phyloP scores from a whole-genome alignment of 2,888 invertebrate genomes.

The Graphium colonna region DNA sequence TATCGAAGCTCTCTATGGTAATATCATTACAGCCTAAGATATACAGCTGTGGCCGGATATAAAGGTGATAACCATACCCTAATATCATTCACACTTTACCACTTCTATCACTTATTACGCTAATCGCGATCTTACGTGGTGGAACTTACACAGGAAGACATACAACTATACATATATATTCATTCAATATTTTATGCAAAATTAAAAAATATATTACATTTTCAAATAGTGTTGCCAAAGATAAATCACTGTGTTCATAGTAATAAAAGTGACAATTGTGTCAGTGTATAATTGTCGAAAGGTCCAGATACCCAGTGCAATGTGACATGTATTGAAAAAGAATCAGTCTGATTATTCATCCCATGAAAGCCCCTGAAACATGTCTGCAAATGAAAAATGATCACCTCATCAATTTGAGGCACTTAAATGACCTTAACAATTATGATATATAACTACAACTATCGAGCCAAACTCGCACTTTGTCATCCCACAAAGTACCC shows the following conservation, averaged over 20 bases:
- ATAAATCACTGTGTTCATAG: neutral
- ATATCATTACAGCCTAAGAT: constrained; percentile 54
- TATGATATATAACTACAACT: constrained; percentile 77
- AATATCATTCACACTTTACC: constrained; percentile 52
- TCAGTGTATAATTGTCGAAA: constrained; percentile 1
- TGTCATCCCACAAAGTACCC: constrained; percentile 65
- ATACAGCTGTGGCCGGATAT: constrained; percentile 64
- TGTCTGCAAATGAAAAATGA: constrained; percentile 56
- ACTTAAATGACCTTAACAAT: constrained; percentile 76
- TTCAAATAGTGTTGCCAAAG: neutral
- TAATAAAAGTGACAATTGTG: neutral
- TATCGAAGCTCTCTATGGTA: constrained; percentile 56
- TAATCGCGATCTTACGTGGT: constrained; percentile 54
- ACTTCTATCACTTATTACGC: constrained; percentile 45
- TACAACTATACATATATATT: constrained; percentile 67
- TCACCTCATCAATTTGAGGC: constrained; percentile 74
- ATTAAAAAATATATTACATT: constrained; percentile 30
- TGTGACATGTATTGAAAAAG: constrained; percentile 6
- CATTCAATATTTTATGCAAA: constrained; percentile 50
- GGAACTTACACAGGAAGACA: constrained; percentile 77
- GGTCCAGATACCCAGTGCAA: neutral
- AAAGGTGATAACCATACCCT: constrained; percentile 59
- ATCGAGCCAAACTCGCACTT: constrained; percentile 70
- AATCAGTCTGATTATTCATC: constrained; percentile 7
- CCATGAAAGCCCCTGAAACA: constrained; percentile 29